phyloP scores from a whole-genome alignment of 2,797 vertebrate genomes.

The Acomys russatus region DNA sequence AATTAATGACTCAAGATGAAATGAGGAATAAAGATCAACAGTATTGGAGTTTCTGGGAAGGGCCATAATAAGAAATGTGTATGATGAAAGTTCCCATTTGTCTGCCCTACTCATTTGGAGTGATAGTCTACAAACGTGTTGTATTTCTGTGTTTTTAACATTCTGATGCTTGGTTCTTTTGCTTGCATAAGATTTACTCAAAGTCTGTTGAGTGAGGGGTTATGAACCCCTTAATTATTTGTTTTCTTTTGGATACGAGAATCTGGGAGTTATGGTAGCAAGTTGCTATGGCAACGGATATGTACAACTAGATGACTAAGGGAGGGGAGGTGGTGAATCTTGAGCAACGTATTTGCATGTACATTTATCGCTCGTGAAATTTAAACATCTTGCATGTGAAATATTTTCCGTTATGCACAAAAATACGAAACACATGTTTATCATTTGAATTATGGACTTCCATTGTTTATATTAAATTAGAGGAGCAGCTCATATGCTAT shows the following conservation, averaged over 20 bases:
- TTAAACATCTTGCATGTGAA: not conserved
- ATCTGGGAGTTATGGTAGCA: conserved; percentile 63
- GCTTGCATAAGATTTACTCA: conserved; percentile 66
- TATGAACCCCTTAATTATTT: conserved; percentile 72
- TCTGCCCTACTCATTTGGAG: conserved; percentile 34
- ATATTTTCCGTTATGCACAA: conserved; percentile 41
- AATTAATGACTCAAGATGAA: conserved; percentile 67
- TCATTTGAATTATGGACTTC: conserved; percentile 47
- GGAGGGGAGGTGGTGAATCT: conserved; percentile 53
- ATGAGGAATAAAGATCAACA: conserved; percentile 73
- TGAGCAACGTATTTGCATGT: conserved; percentile 60
- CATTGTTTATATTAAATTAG: conserved; percentile 53
- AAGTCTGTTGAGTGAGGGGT: conserved; percentile 58
- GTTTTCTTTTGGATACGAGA: conserved; percentile 63
- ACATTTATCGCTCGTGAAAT: conserved; percentile 70
- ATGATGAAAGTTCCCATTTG: not conserved
- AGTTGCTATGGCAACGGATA: conserved; percentile 78
- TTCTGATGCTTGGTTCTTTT: not conserved
- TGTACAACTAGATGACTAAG: conserved; percentile 74
- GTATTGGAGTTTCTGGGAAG: conserved; percentile 54
- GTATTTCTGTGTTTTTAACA: conserved; percentile 30
- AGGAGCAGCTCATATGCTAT: not conserved
- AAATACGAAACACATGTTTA: conserved; percentile 56
- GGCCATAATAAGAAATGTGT: conserved; percentile 47
- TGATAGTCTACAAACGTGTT: conserved; percentile 24